Base-by-base conservation (phyloP, 1,140 invertebrate genomes). In the Drosophila insularis region DNA sequence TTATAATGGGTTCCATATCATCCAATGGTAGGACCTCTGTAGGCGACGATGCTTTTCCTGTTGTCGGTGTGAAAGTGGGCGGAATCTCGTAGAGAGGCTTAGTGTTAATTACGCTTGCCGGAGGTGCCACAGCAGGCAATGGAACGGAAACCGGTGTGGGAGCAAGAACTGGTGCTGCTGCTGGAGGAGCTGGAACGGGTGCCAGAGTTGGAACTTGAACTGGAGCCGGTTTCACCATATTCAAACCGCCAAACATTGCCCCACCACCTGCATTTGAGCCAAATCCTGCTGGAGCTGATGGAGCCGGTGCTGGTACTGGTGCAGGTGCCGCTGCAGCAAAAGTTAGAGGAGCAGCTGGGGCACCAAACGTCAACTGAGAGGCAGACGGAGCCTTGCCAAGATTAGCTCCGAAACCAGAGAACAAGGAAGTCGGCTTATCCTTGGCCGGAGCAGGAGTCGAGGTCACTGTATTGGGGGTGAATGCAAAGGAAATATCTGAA, bases 41-140 rank as follows among this genome's bases (percentile, higher is more conserved):
- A 35, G 14, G 19, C 53, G 10, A 8, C 4, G 64, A 46, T 14
- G 60, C 23, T 13, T 40, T 68, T 8, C 23, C 72, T 68, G 1
- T 43, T 31, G 4, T 64, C 27, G 90, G 80, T 13, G 81, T 73
- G 31, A 87, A 91, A 17, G 78, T 81, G 1, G 82, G 67, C 0
- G 75, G 82, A 6, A 91, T 82, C 17, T 85, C 90, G 54, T 91
- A 91, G 0, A 91, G 71, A 0, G 90, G 90, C 27, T 90, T 90
- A 19, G 17, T 50, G 8, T 50, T 50, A 4, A 50, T 21, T 11
- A 50, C 17, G 8, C 17, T 19, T 37, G 10, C 10, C 1, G 35
- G 35, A 37, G 35, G 11, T 0, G 35, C 35, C 4, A 4, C 11
- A 11, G 13, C 35, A 21, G 17, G 17, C 8, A 7, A 17, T 4